phyloP scores from a whole-genome alignment of 2,797 vertebrate genomes.

The Poeciliopsis presidionis region DNA sequence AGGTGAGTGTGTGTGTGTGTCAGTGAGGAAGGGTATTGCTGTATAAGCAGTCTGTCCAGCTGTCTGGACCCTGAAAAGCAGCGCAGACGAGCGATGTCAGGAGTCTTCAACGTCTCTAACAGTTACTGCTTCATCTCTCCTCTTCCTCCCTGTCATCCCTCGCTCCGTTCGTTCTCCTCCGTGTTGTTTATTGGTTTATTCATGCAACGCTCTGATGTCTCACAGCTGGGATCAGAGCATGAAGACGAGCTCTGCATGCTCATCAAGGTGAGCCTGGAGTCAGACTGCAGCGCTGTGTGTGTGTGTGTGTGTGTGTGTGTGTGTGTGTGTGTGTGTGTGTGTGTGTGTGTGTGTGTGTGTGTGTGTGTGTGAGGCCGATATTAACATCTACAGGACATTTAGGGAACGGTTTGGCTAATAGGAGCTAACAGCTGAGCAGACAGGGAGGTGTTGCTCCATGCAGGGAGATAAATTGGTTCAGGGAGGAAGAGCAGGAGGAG shows the following conservation, averaged over 20 bases:
- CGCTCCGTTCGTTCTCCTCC: not conserved
- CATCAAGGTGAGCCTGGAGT: conserved; percentile 29
- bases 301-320: not conserved
- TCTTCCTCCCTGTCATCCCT: not conserved
- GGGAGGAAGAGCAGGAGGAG: conserved; percentile 31
- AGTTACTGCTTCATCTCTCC: conserved; percentile 30
- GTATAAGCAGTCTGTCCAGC: conserved; percentile 78
- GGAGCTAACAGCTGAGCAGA: conserved; percentile 53
- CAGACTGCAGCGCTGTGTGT: not conserved
- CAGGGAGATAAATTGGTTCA: conserved; percentile 71
- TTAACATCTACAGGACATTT: conserved; percentile 44
- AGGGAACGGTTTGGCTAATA: conserved; percentile 39
- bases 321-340: not conserved
- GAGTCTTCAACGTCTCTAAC: conserved; percentile 53
- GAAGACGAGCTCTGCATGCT: conserved; percentile 49
- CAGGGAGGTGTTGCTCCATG: conserved; percentile 55
- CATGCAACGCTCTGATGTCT: conserved; percentile 50
- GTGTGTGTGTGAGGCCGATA: conserved; percentile 10
- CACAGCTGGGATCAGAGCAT: conserved; percentile 50
- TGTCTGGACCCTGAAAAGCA: conserved; percentile 65
- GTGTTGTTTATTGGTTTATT: conserved; percentile 61
- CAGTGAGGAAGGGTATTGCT: conserved; percentile 78
- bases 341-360: not conserved
- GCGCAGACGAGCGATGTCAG: conserved; percentile 64
- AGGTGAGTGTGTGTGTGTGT: conserved; percentile 35